These are phyloP conservation scores for Pterocles gutturalis DNA, from an alignment of 2,113 vertebrate species.

Conservation along the genomic window DNA sequence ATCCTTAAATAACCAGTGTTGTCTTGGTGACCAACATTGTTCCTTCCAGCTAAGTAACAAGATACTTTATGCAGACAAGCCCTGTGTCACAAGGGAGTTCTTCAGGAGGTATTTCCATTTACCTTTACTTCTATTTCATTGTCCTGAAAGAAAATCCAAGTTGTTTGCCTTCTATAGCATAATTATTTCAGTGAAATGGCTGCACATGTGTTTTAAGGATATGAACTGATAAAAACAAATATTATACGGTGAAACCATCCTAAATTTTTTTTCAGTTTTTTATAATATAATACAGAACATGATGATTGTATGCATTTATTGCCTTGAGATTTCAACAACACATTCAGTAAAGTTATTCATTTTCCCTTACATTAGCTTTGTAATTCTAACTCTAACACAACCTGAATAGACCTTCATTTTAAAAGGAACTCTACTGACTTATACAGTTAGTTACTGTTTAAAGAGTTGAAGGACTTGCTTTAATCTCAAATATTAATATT, in stretches of 20 bases:
- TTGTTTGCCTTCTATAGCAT: not conserved
- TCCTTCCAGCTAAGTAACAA: slow-evolving; percentile 15
- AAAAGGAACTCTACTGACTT: not conserved
- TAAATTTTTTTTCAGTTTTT: slow-evolving; percentile 18
- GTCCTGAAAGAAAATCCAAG: not conserved
- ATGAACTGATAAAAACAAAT: slow-evolving; percentile 15
- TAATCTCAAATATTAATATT: not conserved
- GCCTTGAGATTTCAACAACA: not conserved
- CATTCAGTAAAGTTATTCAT: not conserved
- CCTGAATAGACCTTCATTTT: not conserved
- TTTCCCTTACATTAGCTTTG: not conserved
- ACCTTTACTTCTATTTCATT: not conserved
- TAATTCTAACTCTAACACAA: not conserved
- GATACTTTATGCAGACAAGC: not conserved
- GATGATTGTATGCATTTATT: not conserved
- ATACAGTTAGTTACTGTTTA: not conserved
- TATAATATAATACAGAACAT: not conserved
- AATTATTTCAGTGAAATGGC: not conserved
- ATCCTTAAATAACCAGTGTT: slow-evolving; percentile 1
- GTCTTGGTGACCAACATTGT: not conserved
- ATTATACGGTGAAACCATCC: not conserved
- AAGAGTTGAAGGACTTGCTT: not conserved
- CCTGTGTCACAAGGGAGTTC: not conserved
- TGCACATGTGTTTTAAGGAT: not conserved
- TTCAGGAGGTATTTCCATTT: not conserved